Evolutionary conservation across 1,140 invertebrate genomes (phyloP).

Genomic region (Chlorops oryzae): DNA sequence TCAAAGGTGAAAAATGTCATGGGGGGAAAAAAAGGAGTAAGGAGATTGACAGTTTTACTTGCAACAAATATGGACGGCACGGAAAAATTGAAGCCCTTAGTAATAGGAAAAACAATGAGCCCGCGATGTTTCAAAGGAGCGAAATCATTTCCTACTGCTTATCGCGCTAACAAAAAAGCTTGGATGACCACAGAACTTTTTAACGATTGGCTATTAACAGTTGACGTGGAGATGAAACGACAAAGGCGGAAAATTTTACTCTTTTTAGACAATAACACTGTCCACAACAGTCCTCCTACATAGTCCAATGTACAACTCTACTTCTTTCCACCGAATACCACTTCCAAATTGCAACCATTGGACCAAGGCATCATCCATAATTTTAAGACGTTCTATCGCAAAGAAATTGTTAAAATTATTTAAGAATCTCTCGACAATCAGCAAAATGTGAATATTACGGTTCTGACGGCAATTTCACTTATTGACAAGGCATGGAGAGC

Average conservation of each 20-base stretch:
- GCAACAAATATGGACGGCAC: no score
- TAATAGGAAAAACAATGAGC: constrained; percentile 49
- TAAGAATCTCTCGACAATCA: constrained; percentile 7
- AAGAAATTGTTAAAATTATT: background rate
- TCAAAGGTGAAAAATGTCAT: constrained; percentile 20
- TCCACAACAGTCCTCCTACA: constrained; percentile 6
- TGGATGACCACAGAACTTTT: constrained; percentile 47
- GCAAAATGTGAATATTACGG: constrained; percentile 18
- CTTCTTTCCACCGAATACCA: constrained; percentile 7
- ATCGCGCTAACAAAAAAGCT: constrained; percentile 46
- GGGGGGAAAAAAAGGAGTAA: constrained; percentile 13
- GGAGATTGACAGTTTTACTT: constrained; percentile 14
- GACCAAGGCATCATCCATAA: constrained; percentile 9
- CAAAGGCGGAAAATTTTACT: constrained; percentile 9
- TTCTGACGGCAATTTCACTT: constrained; percentile 22
- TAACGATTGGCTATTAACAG: constrained; percentile 2
- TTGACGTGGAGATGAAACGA: background rate
- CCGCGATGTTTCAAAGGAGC: constrained; percentile 48
- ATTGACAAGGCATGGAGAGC: constrained; percentile 23
- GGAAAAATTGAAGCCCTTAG: constrained; percentile 21
- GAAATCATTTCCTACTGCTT: constrained; percentile 39
- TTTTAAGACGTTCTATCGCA: constrained; percentile 2
- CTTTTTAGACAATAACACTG: constrained; percentile 1
- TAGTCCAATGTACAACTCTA: background rate
- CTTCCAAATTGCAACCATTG: constrained; percentile 8